phyloP scores from a whole-genome alignment of 2,888 invertebrate species.

The Caenorhabditis drosophilae region DNA sequence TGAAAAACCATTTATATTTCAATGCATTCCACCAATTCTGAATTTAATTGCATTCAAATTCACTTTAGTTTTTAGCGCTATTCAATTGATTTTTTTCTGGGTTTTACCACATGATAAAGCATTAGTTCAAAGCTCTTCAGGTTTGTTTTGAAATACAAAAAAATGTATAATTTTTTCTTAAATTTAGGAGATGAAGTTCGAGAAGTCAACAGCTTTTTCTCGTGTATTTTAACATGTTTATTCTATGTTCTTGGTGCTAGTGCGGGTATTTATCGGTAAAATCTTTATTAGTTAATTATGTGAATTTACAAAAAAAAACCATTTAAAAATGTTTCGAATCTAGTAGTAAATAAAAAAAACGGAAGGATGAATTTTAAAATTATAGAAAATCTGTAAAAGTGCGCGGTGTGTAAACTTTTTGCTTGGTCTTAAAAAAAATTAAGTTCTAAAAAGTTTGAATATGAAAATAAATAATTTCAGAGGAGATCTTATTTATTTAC shows the following conservation, averaged over 20 bases:
- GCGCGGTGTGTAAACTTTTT: too few species aligned
- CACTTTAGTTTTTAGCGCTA: slow-evolving; percentile 24
- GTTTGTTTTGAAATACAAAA: too few species aligned
- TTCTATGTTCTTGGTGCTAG: slow-evolving; percentile 41
- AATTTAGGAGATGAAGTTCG: slow-evolving; percentile 41
- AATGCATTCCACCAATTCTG: slow-evolving; percentile 41
- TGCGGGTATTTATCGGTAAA: slow-evolving; percentile 34
- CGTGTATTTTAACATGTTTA: slow-evolving; percentile 37
- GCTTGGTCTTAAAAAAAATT: too few species aligned
- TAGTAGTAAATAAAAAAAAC: too few species aligned
- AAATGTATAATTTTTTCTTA: too few species aligned
- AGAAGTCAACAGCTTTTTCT: slow-evolving; percentile 45
- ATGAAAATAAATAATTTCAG: slow-evolving; percentile 5
- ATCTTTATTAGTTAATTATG: too few species aligned
- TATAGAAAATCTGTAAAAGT: too few species aligned
- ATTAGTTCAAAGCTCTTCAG: slow-evolving; percentile 31
- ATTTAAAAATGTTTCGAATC: too few species aligned
- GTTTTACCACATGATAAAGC: slow-evolving; percentile 47
- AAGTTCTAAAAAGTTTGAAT: too few species aligned
- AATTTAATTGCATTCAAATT: slow-evolving; percentile 47
- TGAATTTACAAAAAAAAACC: too few species aligned
- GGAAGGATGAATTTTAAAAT: too few species aligned
- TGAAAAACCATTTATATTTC: slow-evolving; percentile 37
- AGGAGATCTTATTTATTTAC: slow-evolving; percentile 42
- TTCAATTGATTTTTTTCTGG: slow-evolving; percentile 47